Evolutionary conservation across 2,797 vertebrate genomes (phyloP), one percentile per base, ranked within the genome.

Genomic region (Tenualosa thibaudeaui): DNA sequence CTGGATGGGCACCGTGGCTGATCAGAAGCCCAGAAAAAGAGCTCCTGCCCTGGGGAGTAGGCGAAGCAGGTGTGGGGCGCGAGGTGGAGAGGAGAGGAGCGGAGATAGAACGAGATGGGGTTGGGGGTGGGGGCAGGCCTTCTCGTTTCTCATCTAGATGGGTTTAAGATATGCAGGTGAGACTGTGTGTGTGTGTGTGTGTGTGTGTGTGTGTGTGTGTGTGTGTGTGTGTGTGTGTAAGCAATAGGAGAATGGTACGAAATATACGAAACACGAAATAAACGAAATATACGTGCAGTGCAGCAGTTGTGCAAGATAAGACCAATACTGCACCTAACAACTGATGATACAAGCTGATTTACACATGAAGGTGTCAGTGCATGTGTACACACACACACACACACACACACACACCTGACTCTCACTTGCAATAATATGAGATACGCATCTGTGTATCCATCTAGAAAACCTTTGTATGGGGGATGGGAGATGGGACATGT

Each of bases 81-180:
- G 8, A 26, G 49, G 46, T 83, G 81, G 51, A 84, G 82, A 46
- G 56, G 43, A 87, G 13, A 6, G 19, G 26, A n/a, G 56, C 5
- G 68, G 37, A 75, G 37, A 43, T 43, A 8, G 68, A 75, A 13
- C 37, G 68, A 78, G 71, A 46, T 5, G 3, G 71, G 24, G 49
- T 40, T 81, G 71, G 51, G 65, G 37, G 51, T 46, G 62, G 81
- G 50, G 53, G 37, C 84, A 19, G 17, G n/a, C 37, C 54, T 8
- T 1, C 82, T 83, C n/a, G 71, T 81, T 60, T 85, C 81, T 49
- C 62, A 85, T 85, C 87, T 75, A 87, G 71, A 68, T 87, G 83
- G 81, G 71, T 22, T 15, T 24, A 51, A 13, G 50, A 83, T 85
- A 83, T 71, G 65, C 53, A 65, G 82, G 71, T 8, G 40, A 78